Evolutionary conservation across 1,140 invertebrate genomes (phyloP), one percentile per base, ranked within the genome.

Genomic region (Hirudo medicinalis): DNA sequence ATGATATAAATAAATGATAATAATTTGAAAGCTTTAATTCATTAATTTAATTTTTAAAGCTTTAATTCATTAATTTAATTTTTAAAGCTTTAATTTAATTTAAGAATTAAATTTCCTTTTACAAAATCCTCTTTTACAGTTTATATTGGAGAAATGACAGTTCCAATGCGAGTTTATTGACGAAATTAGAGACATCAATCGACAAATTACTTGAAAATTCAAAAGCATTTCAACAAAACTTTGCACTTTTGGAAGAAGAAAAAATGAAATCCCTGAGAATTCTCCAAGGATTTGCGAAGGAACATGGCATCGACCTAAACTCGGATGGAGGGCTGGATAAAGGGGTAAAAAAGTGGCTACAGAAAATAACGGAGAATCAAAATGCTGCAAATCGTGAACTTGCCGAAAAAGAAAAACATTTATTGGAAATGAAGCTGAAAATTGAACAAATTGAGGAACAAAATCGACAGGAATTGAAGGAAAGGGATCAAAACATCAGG

Each of bases 401-500:
- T 11, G 69, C 49, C 32, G 43, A 70, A 43, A 49, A 53, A 49
- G 43, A 49, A 11, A 49, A 49, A 49, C 43, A 49, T 0, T 49
- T 49, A 9, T 2, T 9, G 15, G 43, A 49, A 49, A 49, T 19
- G 20, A 25, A 49, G 25, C 8, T 20, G 53, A 25, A 36, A 70
- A 25, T 27, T 54, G 69, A 25, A 70, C n/a, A 49, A 70, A 49
- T 22, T 54, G 69, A 70, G 53, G 53, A 70, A 54, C 32, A 43
- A 25, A 53, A 70, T 36, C 36, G 54, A 20, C 32, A 70, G 49
- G 32, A 70, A 22, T 25, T 70, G 17, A 49, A 70, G 53, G 69
- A 70, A 20, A 5, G 69, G 1, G 69, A 70, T 53, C 69, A 54
- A 25, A 70, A 54, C 69, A 70, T 70, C 43, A 36, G 69, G n/a